phyloP scores from a whole-genome alignment of 2,113 vertebrate genomes.

The Xyliphius kryptos region DNA sequence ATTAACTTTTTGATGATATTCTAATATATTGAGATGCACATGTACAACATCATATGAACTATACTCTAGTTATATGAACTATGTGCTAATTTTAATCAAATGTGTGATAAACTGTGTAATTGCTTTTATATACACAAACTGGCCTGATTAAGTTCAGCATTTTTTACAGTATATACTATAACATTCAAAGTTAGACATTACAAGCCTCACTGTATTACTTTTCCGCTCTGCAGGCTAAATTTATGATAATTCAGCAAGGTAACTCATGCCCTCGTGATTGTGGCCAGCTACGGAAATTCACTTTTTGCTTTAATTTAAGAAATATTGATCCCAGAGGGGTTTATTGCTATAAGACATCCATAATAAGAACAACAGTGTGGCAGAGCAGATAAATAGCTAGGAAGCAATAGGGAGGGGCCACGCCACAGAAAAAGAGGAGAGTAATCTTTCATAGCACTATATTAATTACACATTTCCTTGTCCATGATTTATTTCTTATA shows the following conservation, averaged over 20 bases:
- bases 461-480: conserved; percentile 62
- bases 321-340: conserved; percentile 70
- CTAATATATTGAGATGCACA: too few species aligned
- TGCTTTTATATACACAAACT: too few species aligned
- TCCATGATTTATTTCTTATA: conserved; percentile 65
- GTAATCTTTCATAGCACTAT: conserved; percentile 60
- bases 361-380: conserved; percentile 74
- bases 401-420: conserved; percentile 45
- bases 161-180: too few species aligned
- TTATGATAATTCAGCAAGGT: conserved; percentile 57
- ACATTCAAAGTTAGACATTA: too few species aligned
- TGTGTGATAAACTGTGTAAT: too few species aligned
- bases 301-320: conserved; percentile 76
- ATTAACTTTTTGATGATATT: too few species aligned
- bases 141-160: too few species aligned
- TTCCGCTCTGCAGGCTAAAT: too few species aligned
- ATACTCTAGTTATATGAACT: too few species aligned
- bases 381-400: conserved; percentile 67
- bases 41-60: too few species aligned
- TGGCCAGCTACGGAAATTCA: conserved; percentile 68
- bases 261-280: conserved; percentile 61
- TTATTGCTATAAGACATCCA: conserved; percentile 72
- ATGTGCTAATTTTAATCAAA: too few species aligned
- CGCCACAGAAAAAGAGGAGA: conserved; percentile 46
- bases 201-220: too few species aligned